A percentile compares a stretch with the other conserved stretches of the same genome.
phyloP scores from a whole-genome alignment of 1,140 invertebrate genomes.

The Monomorium pharaonis region DNA sequence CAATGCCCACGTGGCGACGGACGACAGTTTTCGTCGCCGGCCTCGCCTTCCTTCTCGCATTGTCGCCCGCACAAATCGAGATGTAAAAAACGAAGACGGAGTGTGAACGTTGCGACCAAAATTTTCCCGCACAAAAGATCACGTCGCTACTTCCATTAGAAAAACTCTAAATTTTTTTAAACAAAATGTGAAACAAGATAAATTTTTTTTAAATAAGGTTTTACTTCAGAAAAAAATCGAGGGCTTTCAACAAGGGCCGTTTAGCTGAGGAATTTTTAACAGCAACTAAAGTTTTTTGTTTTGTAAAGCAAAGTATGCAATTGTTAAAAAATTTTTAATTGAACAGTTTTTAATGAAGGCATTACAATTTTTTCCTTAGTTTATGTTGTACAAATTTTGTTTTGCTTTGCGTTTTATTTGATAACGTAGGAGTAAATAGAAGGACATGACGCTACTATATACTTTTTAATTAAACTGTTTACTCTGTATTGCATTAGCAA shows the following conservation, averaged over 20 bases:
- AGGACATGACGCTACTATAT: not conserved
- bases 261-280: too few species aligned
- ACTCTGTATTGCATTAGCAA: not conserved
- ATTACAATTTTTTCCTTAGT: too few species aligned
- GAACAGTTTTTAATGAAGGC: too few species aligned
- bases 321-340: too few species aligned
- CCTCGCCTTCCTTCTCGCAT: not conserved
- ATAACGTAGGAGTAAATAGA: not conserved
- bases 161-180: too few species aligned
- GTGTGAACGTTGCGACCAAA: not conserved
- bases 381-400: not conserved
- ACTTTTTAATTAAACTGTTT: not conserved
- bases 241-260: too few species aligned
- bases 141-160: too few species aligned
- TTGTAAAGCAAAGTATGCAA: too few species aligned
- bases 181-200: not conserved
- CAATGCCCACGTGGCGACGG: not conserved
- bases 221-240: not conserved
- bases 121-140: not conserved
- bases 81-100: not conserved
- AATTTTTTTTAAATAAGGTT: not conserved
- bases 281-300: too few species aligned
- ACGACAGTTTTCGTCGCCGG: not conserved
- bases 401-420: not conserved
- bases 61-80: not conserved